A percentile compares a stretch with the other conserved stretches of the same genome.
These are phyloP conservation scores for Nansenia antarctica DNA, from an alignment of 2,113 vertebrate species.

Conservation along the genomic window DNA sequence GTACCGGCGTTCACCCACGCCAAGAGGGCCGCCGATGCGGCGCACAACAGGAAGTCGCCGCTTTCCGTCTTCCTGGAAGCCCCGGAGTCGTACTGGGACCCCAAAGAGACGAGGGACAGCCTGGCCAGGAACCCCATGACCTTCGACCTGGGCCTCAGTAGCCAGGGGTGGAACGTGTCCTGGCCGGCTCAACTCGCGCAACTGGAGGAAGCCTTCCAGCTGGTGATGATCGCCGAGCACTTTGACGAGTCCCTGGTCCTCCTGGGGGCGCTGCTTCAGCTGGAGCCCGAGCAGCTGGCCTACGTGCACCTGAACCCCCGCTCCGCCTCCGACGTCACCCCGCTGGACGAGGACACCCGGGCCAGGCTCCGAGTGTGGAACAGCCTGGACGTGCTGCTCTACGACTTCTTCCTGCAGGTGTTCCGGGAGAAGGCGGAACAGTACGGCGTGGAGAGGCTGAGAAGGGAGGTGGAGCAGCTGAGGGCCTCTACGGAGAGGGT, in stretches of 20 bases:
- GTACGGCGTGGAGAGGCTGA: slow-evolving; percentile 43
- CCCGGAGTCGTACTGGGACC: slow-evolving; percentile 33
- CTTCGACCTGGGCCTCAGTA: slow-evolving; percentile 54
- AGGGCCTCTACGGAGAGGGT: slow-evolving; percentile 19
- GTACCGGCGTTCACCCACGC: slow-evolving; percentile 42
- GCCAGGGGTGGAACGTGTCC: slow-evolving; percentile 10
- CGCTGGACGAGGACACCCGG: not conserved
- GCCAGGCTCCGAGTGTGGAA: slow-evolving; percentile 45
- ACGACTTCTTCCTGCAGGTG: slow-evolving; percentile 49
- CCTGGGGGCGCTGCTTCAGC: slow-evolving; percentile 36
- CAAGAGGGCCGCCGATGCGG: not conserved
- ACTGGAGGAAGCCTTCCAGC: slow-evolving; percentile 49
- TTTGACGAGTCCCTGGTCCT: slow-evolving; percentile 61
- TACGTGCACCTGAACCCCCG: slow-evolving; percentile 48
- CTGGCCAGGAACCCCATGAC: slow-evolving; percentile 55
- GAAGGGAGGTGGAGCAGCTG: slow-evolving; percentile 29
- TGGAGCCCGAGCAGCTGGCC: slow-evolving; percentile 43
- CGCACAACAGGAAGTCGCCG: slow-evolving; percentile 4
- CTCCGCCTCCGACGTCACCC: not conserved
- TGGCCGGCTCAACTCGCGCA: slow-evolving; percentile 31
- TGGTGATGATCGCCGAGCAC: slow-evolving; percentile 56
- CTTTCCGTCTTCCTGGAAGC: slow-evolving; percentile 37
- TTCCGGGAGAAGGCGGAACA: slow-evolving; percentile 44
- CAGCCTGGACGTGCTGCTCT: slow-evolving; percentile 39
- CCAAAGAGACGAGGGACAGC: slow-evolving; percentile 5